Percentiles rank a stretch among this genome's conserved stretches.
These are phyloP conservation scores for Nannospalax galili DNA, from an alignment of 2,113 vertebrate species.

Conservation along the genomic window DNA sequence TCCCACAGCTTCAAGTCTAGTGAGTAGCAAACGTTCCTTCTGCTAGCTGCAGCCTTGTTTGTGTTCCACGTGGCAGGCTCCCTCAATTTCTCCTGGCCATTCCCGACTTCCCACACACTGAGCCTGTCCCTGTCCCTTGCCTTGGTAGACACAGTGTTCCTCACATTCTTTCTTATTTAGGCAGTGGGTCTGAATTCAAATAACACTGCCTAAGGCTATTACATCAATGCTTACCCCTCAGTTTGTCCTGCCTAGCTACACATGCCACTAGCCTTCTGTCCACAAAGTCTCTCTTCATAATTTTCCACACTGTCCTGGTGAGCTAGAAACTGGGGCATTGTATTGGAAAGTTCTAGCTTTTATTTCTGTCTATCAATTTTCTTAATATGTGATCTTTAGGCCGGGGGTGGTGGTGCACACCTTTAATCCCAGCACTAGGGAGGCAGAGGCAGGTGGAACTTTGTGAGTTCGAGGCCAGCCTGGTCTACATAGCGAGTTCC, in stretches of 20 bases:
- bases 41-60: not conserved
- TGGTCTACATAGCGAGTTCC: too few relatives aligned
- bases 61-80: slow-evolving; percentile 9
- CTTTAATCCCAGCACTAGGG: too few relatives aligned
- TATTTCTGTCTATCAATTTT: slow-evolving; percentile 1
- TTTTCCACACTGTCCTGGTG: not conserved
- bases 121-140: not conserved
- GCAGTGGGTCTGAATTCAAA: not conserved
- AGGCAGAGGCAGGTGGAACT: too few relatives aligned
- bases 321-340: slow-evolving; percentile 6
- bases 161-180: not conserved
- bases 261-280: not conserved
- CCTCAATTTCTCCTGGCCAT: slow-evolving; percentile 7
- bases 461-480: too few relatives aligned
- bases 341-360: slow-evolving; percentile 7
- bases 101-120: not conserved
- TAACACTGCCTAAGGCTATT: not conserved
- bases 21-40: not conserved
- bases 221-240: not conserved
- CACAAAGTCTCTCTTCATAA: not conserved
- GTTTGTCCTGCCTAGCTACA: not conserved
- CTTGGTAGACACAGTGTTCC: not conserved
- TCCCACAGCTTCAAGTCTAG: not conserved
- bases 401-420: too few relatives aligned
- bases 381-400: slow-evolving; percentile 31